Conservation (phyloP, 2,888 invertebrate species). For the Lasioglossum calceatum region DNA sequence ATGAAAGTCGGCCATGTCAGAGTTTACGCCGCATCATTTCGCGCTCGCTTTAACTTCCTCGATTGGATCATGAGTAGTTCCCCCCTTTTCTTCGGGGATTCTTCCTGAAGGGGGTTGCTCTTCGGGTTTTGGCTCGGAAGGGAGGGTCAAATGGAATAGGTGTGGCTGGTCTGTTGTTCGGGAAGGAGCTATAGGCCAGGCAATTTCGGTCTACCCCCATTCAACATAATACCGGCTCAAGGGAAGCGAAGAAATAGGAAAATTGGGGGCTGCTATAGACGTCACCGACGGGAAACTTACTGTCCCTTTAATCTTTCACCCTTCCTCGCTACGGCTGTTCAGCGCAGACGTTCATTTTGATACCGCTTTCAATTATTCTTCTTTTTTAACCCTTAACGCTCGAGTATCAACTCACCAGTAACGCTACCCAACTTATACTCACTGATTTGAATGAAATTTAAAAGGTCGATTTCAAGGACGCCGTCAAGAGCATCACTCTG, state of each 20-base stretch:
- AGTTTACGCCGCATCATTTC: slow-evolving; percentile 75
- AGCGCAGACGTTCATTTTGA: no score
- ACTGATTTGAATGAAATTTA: neutral
- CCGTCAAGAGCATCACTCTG: no score
- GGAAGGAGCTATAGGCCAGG: slow-evolving; percentile 24
- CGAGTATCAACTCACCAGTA: no score
- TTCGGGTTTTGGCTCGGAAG: neutral
- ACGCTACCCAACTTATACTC: no score
- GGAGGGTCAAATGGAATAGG: slow-evolving; percentile 33
- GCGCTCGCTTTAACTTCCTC: slow-evolving; percentile 79
- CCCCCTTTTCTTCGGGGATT: slow-evolving; percentile 47
- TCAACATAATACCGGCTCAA: slow-evolving; percentile 14
- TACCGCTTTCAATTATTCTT: neutral
- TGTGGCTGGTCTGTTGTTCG: slow-evolving; percentile 43
- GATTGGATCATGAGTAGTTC: slow-evolving; percentile 77
- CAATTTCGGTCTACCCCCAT: slow-evolving; percentile 30
- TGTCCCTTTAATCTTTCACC: neutral
- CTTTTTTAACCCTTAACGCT: no score
- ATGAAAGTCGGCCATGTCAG: slow-evolving; percentile 43
- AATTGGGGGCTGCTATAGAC: neutral
- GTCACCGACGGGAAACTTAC: neutral
- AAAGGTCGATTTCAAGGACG: no score
- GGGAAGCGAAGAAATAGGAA: slow-evolving; percentile 1
- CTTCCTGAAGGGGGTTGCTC: slow-evolving; percentile 26
- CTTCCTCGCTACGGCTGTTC: neutral